Evolutionary conservation across 2,888 invertebrate species (phyloP).

Genomic region (Cosmopolites sordidus): DNA sequence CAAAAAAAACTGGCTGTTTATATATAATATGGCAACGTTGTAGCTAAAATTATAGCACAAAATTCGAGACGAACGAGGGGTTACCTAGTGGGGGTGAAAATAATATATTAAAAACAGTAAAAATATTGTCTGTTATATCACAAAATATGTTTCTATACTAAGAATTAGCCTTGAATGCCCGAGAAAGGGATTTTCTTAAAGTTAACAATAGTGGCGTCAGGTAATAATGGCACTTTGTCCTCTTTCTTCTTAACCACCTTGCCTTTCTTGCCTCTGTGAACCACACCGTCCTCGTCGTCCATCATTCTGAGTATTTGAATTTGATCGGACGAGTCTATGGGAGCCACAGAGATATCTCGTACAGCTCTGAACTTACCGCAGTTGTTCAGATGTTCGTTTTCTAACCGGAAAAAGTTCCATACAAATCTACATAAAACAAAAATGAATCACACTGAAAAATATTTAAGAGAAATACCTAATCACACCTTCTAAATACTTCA

Average conservation of each 20-base stretch:
- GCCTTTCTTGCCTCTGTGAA: constrained; percentile 49
- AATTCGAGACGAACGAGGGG: no score
- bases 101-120: no score
- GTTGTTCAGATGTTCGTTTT: constrained; percentile 87
- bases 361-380: constrained; percentile 87
- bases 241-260: constrained; percentile 42
- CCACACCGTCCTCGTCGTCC: constrained; percentile 68
- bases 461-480: no score
- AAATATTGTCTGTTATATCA: no score
- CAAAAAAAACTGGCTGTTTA: no score
- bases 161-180: constrained; percentile 34
- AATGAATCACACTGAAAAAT: no score
- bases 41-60: no score
- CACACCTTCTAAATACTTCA: constrained; percentile 57
- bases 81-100: no score
- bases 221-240: constrained; percentile 49
- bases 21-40: no score
- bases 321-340: constrained; percentile 71
- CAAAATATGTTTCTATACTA: no score
- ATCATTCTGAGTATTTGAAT: constrained; percentile 67
- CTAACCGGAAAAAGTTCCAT: constrained; percentile 86
- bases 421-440: constrained; percentile 55
- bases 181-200: constrained; percentile 40
- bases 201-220: constrained; percentile 44
- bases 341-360: constrained; percentile 76